Evolutionary conservation across 2,888 invertebrate genomes (phyloP).

Genomic region (Andrena camellia): DNA sequence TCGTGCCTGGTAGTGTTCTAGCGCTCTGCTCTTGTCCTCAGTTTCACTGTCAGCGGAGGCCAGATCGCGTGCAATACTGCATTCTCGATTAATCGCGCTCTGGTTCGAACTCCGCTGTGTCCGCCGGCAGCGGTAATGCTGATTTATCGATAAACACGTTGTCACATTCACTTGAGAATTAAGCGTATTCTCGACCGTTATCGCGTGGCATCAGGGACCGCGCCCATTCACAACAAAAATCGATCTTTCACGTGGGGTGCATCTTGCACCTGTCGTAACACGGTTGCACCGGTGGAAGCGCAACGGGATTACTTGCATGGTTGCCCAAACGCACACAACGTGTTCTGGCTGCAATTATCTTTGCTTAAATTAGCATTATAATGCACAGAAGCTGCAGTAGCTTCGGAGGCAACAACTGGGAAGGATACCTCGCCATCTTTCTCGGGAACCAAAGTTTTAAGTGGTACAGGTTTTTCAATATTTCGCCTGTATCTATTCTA

Average conservation of each 20-base stretch:
- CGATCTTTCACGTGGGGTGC: slow-evolving; percentile 46
- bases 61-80: slow-evolving; percentile 2
- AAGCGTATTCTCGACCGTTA: slow-evolving; percentile 40
- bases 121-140: slow-evolving; percentile 1
- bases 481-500: too few species aligned
- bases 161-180: slow-evolving; percentile 22
- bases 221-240: slow-evolving; percentile 43
- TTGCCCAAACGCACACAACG: not conserved
- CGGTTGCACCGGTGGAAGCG: slow-evolving; percentile 33
- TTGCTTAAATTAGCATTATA: not conserved
- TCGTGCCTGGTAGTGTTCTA: not conserved
- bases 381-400: not conserved
- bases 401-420: not conserved
- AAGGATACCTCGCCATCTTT: not conserved
- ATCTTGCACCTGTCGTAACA: slow-evolving; percentile 66
- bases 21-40: not conserved
- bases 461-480: not conserved
- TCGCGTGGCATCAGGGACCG: slow-evolving; percentile 38
- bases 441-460: not conserved
- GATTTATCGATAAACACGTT: slow-evolving; percentile 28
- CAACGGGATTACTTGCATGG: slow-evolving; percentile 27
- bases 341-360: not conserved
- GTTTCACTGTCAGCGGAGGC: slow-evolving; percentile 22
- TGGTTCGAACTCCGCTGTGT: not conserved
- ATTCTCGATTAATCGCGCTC: slow-evolving; percentile 34